A percentile compares a stretch with the other conserved stretches of the same genome.
phyloP scores from a whole-genome alignment of 2,113 vertebrate genomes.

The Odobenus rosmarus region DNA sequence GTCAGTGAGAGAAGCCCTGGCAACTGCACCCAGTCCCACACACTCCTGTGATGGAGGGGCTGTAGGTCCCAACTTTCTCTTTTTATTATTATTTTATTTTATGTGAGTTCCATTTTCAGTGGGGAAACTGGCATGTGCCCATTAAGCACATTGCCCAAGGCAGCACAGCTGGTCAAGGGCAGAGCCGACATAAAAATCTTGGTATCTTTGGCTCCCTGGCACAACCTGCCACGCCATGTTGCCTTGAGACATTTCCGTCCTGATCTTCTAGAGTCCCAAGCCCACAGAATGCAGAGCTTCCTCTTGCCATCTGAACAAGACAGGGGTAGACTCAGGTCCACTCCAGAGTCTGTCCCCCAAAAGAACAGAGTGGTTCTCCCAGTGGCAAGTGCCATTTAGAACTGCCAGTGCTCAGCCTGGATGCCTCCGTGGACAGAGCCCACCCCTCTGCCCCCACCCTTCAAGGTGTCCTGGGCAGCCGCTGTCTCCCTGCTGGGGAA shows the following conservation, averaged over 20 bases:
- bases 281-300: background rate
- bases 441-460: too few species aligned
- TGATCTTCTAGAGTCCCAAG: background rate
- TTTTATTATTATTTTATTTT: background rate
- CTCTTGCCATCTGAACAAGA: background rate
- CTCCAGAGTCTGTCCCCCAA: fast-evolving
- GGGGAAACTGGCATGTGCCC: background rate
- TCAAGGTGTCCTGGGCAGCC: background rate
- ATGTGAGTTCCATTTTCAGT: background rate
- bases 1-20: background rate
- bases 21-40: background rate
- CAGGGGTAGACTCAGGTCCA: background rate
- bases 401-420: background rate
- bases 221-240: background rate
- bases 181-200: background rate
- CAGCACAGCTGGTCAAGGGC: background rate
- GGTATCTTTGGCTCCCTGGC: background rate
- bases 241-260: background rate
- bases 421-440: background rate
- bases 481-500: background rate
- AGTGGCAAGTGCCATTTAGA: fast-evolving
- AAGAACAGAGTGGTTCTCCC: background rate
- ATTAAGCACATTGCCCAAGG: background rate
- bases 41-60: background rate
- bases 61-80: background rate